Base-by-base conservation (phyloP, 2,797 vertebrate genomes). In the Bradypus variegatus region DNA sequence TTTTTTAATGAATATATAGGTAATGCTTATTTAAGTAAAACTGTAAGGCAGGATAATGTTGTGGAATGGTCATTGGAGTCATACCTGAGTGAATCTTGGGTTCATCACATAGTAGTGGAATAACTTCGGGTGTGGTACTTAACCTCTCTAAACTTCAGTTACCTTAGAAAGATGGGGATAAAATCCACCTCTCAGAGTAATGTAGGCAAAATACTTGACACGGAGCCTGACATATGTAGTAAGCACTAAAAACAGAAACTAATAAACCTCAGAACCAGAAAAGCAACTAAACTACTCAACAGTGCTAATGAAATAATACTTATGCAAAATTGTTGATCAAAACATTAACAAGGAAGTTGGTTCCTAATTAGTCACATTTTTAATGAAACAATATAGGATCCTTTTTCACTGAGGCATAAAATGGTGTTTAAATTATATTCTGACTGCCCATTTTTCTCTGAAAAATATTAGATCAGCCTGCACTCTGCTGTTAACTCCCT, bases 341-440 rank as follows among this genome's bases (percentile, higher is more conserved):
- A 58, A 88, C 65, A 79, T 83, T 50, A 76, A 85, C 12, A 64
- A 91, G 81, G 48, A 95, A 64, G 31, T 87, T 55, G 11, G 2
- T 85, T 92, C 41, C 75, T 94, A 89, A 87, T 93, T 90, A 88
- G 53, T 31, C 38, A 77, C 4, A 70, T 70, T 91, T 94, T 91
- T 62, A 41, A 86, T 86, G 64, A 87, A 85, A 33, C 18, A 79
- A 25, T 89, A 50, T 70, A 12, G 19, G 18, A 75, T 93, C 80
- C 41, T 91, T 93, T 15, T 89, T 93, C n/a, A 77, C 31, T 79
- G 65, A 79, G 38, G 31, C 78, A 65, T 64, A 85, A 84, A 48
- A 67, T 58, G 16, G 21, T 89, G 16, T 16, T 50, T 88, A 86
- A 80, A 91, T 93, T 91, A 86, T 75, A 90, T 25, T 90, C n/a